Conservation (phyloP, 2,113 vertebrate species). For the Epinephelus moara region DNA sequence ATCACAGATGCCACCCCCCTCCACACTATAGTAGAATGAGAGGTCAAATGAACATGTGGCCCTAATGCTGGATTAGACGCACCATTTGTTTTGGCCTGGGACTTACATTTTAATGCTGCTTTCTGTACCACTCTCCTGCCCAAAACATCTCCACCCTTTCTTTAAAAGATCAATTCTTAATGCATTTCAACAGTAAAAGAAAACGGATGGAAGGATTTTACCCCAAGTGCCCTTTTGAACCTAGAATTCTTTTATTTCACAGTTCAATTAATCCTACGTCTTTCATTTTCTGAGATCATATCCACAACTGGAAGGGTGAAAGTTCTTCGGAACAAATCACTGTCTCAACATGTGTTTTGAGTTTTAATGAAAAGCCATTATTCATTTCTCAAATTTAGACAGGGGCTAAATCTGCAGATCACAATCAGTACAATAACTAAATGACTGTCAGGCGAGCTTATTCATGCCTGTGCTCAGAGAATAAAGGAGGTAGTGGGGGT, state of each 20-base stretch:
- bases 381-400: constrained; percentile 46
- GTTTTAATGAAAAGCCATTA: constrained; percentile 2
- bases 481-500: constrained; percentile 26
- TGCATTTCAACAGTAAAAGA: neutral
- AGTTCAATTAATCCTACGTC: neutral
- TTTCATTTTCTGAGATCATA: constrained; percentile 24
- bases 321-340: constrained; percentile 2
- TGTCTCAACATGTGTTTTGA: constrained; percentile 20
- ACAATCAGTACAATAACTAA: constrained; percentile 42
- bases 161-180: neutral
- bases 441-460: constrained; percentile 31
- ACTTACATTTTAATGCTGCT: neutral
- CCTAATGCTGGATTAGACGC: neutral
- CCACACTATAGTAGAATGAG: too few relatives aligned
- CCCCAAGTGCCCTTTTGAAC: constrained; percentile 3
- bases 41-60: too few relatives aligned
- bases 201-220: neutral
- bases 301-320: neutral
- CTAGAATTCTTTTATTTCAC: constrained; percentile 3
- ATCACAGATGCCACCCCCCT: neutral
- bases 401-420: constrained; percentile 43
- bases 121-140: neutral
- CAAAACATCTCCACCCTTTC: neutral
- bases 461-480: constrained; percentile 45
- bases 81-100: neutral